Evolutionary conservation across 2,888 invertebrate genomes (phyloP), one percentile per base, ranked within the genome.

Genomic region (Watsonalla cultraria): DNA sequence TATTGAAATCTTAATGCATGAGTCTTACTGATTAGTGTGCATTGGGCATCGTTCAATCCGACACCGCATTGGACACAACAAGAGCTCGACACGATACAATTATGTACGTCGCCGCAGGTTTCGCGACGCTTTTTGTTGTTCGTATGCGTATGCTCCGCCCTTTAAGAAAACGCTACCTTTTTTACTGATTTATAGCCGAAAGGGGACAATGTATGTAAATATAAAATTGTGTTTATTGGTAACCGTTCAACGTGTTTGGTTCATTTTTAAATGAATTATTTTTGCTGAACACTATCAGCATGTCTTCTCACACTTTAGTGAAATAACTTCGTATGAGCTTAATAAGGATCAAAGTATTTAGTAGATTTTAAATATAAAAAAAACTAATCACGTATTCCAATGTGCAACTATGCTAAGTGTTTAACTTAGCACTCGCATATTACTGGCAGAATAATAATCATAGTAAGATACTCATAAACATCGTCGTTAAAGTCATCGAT

Each of bases 1-100:
- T 35, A n/a, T 48, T 48, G 0, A n/a, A 7, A 5, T 15, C 15
- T 11, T 14, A 6, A 6, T 57, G 57, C 67, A 60, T 77, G 69
- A 45, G 24, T 51, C 33, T 57, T 67, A 67, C 54, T 60, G 60
- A 64, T 62, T 61, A 64, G 57, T 57, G 61, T 50, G 64, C 65
- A 70, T 57, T 65, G 65, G 66, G 61, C 65, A 66, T 64, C 72
- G 72, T 72, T 73, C 70, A 71, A 64, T 71, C 72, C 60, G 70
- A 70, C 70, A 71, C 69, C 63, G 63, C 62, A 61, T 37, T 15
- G 62, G 65, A 64, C 59, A 53, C 72, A 80, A 80, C 67, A 77
- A 63, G 62, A 76, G 65, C 68, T 72, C 71, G 68, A 75, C 68
- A 59, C 61, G 56, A 72, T 62, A 74, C 74, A 80, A 79, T 79